A percentile compares a stretch with the other conserved stretches of the same genome.
phyloP scores from a whole-genome alignment of 2,113 vertebrate genomes.

The Pachypanchax playfairii region DNA sequence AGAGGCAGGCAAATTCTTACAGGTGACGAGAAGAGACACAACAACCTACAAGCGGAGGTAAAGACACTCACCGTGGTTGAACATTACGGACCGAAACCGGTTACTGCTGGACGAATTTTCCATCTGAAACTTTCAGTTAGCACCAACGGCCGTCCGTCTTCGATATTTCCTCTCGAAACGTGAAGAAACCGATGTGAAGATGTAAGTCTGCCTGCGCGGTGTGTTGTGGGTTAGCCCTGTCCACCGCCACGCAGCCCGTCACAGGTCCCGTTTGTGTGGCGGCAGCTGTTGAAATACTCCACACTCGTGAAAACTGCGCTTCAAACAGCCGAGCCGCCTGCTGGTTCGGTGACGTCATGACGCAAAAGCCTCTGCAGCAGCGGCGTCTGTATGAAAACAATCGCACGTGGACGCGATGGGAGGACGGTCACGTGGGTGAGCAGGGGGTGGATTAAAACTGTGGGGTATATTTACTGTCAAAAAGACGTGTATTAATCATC shows the following conservation, averaged over 20 bases:
- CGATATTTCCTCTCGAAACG: conserved; percentile 27
- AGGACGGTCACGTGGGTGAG: conserved; percentile 49
- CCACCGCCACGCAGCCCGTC: conserved; percentile 11
- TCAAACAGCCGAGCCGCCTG: conserved; percentile 9
- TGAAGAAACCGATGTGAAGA: conserved; percentile 15
- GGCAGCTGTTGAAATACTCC: conserved; percentile 1
- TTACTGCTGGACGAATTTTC: conserved; percentile 75
- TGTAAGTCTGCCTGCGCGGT: conserved; percentile 22
- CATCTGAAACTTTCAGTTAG: conserved; percentile 65
- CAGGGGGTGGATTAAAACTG: not conserved
- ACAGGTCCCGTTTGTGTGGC: not conserved
- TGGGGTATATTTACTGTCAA: too few species aligned
- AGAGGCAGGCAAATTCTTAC: too few species aligned
- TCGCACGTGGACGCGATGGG: conserved; percentile 75
- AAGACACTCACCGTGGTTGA: conserved; percentile 79
- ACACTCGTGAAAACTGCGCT: not conserved
- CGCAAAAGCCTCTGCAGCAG: conserved; percentile 40
- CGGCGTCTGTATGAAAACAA: conserved; percentile 79
- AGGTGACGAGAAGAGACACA: too few species aligned
- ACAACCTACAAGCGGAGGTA: not conserved
- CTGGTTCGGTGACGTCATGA: conserved; percentile 69
- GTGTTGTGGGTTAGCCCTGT: conserved; percentile 53
- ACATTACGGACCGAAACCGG: conserved; percentile 74
- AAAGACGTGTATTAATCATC: too few species aligned
- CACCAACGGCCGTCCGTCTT: not conserved